These are phyloP conservation scores for Scaptomyza graminum DNA, from an alignment of 1,140 invertebrate genomes.

Conservation along the genomic window DNA sequence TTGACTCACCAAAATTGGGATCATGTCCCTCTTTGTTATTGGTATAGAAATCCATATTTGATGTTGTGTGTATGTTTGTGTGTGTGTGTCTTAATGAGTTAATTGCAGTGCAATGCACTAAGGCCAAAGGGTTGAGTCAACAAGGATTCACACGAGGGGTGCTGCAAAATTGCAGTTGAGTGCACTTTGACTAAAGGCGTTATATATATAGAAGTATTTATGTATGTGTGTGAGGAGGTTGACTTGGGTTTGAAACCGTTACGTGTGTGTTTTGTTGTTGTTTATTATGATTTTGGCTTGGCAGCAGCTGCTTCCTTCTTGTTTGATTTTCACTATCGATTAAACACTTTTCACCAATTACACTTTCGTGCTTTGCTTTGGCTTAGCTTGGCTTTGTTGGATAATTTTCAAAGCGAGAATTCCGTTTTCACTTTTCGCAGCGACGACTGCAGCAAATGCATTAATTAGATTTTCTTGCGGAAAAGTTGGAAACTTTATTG, in stretches of 20 bases:
- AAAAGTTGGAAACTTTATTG: constrained; percentile 41
- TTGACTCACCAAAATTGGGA: constrained; percentile 61
- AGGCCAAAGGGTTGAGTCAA: constrained; percentile 28
- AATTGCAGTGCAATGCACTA: constrained; percentile 70
- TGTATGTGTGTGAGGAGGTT: constrained; percentile 23
- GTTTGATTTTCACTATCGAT: constrained; percentile 71
- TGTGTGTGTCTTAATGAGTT: constrained; percentile 47
- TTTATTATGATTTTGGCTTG: constrained; percentile 40
- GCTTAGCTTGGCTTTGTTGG: constrained; percentile 29
- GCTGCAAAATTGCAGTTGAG: constrained; percentile 31
- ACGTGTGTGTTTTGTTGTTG: constrained; percentile 21
- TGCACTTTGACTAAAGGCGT: constrained; percentile 38
- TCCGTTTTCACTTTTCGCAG: constrained; percentile 46
- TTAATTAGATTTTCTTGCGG: constrained; percentile 41
- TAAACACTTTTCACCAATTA: constrained; percentile 64
- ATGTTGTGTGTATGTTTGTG: constrained; percentile 10
- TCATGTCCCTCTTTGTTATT: constrained; percentile 57
- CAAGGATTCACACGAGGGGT: constrained; percentile 22
- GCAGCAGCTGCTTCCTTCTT: constrained; percentile 39
- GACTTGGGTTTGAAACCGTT: constrained; percentile 54
- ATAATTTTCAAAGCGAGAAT: constrained; percentile 48
- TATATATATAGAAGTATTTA: neutral
- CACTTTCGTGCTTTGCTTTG: constrained; percentile 53
- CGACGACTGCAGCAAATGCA: constrained; percentile 34
- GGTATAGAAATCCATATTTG: constrained; percentile 76